Base-by-base conservation (phyloP, 2,113 vertebrate genomes). In the Phalacrocorax brasilianus region DNA sequence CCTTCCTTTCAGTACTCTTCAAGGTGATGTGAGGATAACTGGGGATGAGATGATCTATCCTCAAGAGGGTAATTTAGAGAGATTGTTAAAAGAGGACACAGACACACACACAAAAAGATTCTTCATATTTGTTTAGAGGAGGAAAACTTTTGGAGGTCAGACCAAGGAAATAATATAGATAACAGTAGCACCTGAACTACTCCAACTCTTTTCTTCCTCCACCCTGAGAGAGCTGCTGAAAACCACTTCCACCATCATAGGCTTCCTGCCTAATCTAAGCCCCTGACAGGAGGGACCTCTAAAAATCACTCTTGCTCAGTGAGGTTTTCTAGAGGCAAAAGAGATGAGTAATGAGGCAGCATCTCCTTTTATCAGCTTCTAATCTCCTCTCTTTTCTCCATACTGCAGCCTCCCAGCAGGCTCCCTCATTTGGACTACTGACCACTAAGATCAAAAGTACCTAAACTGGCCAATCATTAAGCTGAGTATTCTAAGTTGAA, bases 21-120 rank as follows among this genome's bases (percentile, higher is more conserved):
- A 77, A 59, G 30, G 24, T 71, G 59, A 80, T 53, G 11, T 74
- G 35, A 86, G 30, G 86, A 56, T 56, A 83, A 72, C 21, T 44
- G 40, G 14, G 27, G 66, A 89, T 21, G 15, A 67, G 33, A 61
- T 0, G 0, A 61, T 83, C 26, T 85, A 0, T 49, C 77, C 72
- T 86, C 65, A 59, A n/a, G 72, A 67, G 35, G 9, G 7, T 33
- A 88, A 72, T 5, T 49, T 73, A 73, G 28, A 63, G 47, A 35
- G 21, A 30, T 49, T 91, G 58, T 26, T 91, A 22, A 68, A 95
- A 75, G 17, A 68, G 32, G n/a, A 22, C 12, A 71, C 9, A 47
- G 5, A 22, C n/a, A 50, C 0, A 2, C 6, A 38, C 24, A 68
- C 15, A 21, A 21, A 67, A 85, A 83, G 5, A 67, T 70, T 74